These are phyloP conservation scores for Lethenteron camtschaticum DNA, from an alignment of 2,113 vertebrate genomes.

Conservation along the genomic window DNA sequence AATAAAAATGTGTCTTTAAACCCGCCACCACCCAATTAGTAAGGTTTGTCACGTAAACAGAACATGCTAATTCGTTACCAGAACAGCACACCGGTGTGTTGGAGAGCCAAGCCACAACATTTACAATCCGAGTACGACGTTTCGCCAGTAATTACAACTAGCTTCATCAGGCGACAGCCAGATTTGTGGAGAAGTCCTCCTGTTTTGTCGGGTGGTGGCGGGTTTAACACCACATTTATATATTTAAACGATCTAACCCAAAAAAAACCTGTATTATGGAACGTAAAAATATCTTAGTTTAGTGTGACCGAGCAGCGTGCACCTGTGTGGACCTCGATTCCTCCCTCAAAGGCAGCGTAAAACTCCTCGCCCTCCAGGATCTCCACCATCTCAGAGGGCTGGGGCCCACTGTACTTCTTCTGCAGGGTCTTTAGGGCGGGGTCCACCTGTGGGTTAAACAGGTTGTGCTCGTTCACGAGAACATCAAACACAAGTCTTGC, in stretches of 20 bases:
- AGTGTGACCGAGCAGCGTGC: constrained; percentile 3
- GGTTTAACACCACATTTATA: not conserved
- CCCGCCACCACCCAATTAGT: no score
- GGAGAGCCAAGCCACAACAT: no score
- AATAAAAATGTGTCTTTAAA: no score
- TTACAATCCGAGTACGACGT: no score
- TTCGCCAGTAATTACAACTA: not conserved
- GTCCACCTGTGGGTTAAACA: constrained; percentile 30
- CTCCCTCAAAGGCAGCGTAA: constrained; percentile 72
- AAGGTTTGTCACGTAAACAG: no score
- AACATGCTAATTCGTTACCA: no score
- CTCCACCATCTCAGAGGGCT: constrained; percentile 74
- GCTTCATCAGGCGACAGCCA: not conserved
- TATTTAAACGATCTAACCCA: constrained; percentile 8
- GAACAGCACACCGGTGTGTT: no score
- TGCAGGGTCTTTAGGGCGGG: constrained; percentile 35
- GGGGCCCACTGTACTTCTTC: constrained; percentile 53
- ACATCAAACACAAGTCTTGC: not conserved
- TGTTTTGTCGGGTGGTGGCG: not conserved
- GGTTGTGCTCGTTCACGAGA: accelerated
- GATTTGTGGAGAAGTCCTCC: not conserved
- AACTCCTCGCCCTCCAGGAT: constrained; percentile 87
- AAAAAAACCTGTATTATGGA: not conserved
- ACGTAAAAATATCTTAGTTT: not conserved
- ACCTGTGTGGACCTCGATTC: constrained; percentile 58